phyloP scores from a whole-genome alignment of 2,797 vertebrate species.

The Bradypodion ventrale region DNA sequence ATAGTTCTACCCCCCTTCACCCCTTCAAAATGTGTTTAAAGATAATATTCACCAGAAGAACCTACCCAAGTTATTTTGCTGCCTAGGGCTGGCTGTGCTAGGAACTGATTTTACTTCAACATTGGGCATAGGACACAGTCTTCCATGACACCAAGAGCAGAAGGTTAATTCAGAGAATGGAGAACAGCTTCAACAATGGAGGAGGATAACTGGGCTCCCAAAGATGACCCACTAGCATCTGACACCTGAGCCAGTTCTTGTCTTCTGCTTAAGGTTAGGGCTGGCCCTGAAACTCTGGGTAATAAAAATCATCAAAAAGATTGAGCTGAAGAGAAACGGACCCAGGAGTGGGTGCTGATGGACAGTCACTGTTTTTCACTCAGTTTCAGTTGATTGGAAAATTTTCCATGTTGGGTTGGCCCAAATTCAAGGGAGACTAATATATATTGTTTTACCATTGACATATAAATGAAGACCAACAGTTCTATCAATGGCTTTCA shows the following conservation, averaged over 20 bases:
- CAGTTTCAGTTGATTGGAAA: conserved; percentile 35
- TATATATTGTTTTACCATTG: conserved; percentile 46
- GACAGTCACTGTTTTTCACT: conserved; percentile 31
- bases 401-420: conserved; percentile 37
- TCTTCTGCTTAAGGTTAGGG: background rate
- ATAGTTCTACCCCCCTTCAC: background rate
- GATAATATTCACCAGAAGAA: background rate
- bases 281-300: conserved; percentile 1
- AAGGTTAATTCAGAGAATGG: background rate
- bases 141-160: background rate
- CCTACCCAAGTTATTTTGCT: background rate
- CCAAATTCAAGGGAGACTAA: conserved; percentile 51
- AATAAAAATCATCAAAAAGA: conserved; percentile 10
- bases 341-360: background rate
- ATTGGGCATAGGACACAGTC: background rate
- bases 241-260: background rate
- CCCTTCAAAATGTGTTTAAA: background rate
- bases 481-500: conserved; percentile 32
- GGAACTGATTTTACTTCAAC: background rate
- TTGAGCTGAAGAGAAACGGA: too few relatives aligned
- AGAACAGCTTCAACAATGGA: too few relatives aligned
- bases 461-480: conserved; percentile 52
- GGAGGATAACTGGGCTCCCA: too few relatives aligned
- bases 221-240: too few relatives aligned
- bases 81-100: background rate